Conservation (phyloP, 2,888 invertebrate species). For the Oscheius myriophilus region DNA sequence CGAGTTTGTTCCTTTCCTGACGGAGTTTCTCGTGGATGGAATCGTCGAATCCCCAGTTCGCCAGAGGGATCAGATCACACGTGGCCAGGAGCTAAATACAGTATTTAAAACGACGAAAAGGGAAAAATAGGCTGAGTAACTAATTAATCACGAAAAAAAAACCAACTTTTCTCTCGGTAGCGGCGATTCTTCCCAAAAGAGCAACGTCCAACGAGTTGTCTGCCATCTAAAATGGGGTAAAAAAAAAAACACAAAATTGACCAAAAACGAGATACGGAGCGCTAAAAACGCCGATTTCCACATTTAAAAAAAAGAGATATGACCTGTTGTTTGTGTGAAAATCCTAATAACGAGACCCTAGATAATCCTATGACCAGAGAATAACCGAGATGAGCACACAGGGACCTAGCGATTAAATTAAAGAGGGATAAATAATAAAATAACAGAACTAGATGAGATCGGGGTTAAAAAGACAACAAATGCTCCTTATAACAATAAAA, state of each 20-base stretch:
- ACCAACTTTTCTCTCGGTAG: not conserved
- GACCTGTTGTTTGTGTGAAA: not conserved
- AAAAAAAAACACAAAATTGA: not conserved
- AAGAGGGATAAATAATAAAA: conserved; percentile 6
- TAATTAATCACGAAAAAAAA: not conserved
- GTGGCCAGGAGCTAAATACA: conserved; percentile 34
- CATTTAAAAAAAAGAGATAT: not conserved
- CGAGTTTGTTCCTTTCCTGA: conserved; percentile 52
- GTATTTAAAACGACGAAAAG: not conserved
- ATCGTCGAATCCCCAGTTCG: conserved; percentile 60
- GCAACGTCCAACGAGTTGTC: not conserved
- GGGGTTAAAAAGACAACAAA: conserved; percentile 6
- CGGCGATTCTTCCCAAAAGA: conserved; percentile 20
- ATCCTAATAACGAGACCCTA: conserved; percentile 14
- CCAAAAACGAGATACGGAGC: no score
- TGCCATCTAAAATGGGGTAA: conserved; percentile 7
- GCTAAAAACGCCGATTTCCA: not conserved
- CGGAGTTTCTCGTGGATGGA: conserved; percentile 49
- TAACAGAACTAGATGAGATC: conserved; percentile 18
- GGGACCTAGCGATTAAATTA: not conserved
- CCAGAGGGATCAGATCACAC: conserved; percentile 52
- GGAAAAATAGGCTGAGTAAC: no score
- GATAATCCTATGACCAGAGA: conserved; percentile 20
- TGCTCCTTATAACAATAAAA: not conserved
- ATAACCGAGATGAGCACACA: conserved; percentile 19